A percentile compares a stretch with the other conserved stretches of the same genome.
phyloP scores from a whole-genome alignment of 2,888 invertebrate genomes.

The Margaritifera margaritifera region DNA sequence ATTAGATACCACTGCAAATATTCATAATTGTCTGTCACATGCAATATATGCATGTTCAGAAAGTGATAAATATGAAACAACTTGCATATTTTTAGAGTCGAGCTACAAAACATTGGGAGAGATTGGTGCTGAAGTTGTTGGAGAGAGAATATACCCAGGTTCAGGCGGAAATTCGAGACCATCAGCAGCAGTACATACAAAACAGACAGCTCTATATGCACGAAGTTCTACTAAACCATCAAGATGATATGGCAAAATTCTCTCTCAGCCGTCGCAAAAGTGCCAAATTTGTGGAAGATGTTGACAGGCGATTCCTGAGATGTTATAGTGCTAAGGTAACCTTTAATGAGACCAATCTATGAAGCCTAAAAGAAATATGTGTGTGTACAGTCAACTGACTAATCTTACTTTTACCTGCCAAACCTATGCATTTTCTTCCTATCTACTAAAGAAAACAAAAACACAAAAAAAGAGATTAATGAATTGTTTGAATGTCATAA shows the following conservation, averaged over 20 bases:
- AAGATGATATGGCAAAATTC: slow-evolving; percentile 52
- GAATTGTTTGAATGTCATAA: too few species aligned
- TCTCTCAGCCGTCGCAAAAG: slow-evolving; percentile 36
- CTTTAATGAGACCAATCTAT: not conserved
- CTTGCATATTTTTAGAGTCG: slow-evolving; percentile 41
- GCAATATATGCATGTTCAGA: too few species aligned
- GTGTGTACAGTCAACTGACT: too few species aligned
- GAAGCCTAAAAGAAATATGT: too few species aligned
- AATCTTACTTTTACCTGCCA: too few species aligned
- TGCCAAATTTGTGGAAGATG: slow-evolving; percentile 37
- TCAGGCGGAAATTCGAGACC: slow-evolving; percentile 52
- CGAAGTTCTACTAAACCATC: slow-evolving; percentile 55
- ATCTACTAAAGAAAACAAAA: too few species aligned
- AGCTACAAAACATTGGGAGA: slow-evolving; percentile 61
- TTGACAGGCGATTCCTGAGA: slow-evolving; percentile 47
- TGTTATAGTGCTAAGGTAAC: slow-evolving; percentile 42
- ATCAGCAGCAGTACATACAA: slow-evolving; percentile 56
- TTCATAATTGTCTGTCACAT: too few species aligned
- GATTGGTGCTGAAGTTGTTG: slow-evolving; percentile 54
- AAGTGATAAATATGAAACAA: too few species aligned
- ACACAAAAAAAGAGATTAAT: too few species aligned
- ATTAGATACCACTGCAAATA: too few species aligned
- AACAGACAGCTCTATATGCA: slow-evolving; percentile 60
- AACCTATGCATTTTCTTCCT: too few species aligned
- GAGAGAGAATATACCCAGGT: slow-evolving; percentile 55